These are phyloP conservation scores for Ceratothoa steindachneri DNA, from an alignment of 2,888 invertebrate species.

Conservation along the genomic window DNA sequence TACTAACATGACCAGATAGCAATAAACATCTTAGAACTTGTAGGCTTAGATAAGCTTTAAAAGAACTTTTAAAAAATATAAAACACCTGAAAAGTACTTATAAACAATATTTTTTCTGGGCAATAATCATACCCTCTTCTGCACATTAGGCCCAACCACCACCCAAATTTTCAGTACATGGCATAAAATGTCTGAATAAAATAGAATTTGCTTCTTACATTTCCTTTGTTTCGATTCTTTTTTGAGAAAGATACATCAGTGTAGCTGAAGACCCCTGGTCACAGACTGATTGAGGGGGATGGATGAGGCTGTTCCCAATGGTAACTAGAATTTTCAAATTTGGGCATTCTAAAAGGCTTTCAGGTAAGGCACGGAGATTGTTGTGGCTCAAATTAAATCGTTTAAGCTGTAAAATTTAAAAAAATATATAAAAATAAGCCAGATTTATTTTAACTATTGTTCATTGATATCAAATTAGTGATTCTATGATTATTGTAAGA, in stretches of 20 bases:
- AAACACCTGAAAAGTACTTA: too few relatives aligned
- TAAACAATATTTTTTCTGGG: too few relatives aligned
- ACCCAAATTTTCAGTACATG: too few relatives aligned
- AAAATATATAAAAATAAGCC: background rate
- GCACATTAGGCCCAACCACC: too few relatives aligned
- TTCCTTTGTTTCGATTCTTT: background rate
- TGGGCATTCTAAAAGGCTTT: constrained; percentile 22
- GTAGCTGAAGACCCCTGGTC: constrained; percentile 25
- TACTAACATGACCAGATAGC: too few relatives aligned
- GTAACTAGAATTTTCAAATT: constrained; percentile 29
- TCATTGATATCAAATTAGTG: background rate
- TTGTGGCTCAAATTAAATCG: constrained; percentile 40
- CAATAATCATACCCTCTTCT: too few relatives aligned
- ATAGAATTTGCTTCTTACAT: too few relatives aligned
- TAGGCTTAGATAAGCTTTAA: too few relatives aligned
- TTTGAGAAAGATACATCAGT: constrained; percentile 20
- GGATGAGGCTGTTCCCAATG: constrained; percentile 36
- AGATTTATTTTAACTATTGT: background rate
- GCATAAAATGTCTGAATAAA: too few relatives aligned
- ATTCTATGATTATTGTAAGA: background rate
- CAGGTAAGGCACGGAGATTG: constrained; percentile 28
- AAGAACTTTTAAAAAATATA: too few relatives aligned
- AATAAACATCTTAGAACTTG: too few relatives aligned
- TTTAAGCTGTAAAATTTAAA: constrained; percentile 29
- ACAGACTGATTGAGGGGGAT: constrained; percentile 42